phyloP scores from a whole-genome alignment of 2,113 vertebrate genomes.

The Clarias gariepinus region DNA sequence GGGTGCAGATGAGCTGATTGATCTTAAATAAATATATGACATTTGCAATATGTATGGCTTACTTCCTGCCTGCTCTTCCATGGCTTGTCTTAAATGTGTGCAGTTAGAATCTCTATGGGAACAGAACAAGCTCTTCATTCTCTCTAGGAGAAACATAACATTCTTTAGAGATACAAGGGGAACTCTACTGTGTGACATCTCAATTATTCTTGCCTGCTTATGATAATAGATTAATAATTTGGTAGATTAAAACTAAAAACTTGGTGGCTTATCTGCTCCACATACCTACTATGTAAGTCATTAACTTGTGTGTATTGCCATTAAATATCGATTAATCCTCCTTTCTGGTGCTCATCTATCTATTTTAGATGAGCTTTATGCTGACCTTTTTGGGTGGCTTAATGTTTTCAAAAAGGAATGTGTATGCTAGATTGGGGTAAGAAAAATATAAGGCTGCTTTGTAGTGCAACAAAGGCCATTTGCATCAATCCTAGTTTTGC shows the following conservation, averaged over 20 bases:
- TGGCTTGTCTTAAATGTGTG: constrained; percentile 40
- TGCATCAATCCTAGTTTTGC: constrained; percentile 17
- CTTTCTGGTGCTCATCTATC: constrained; percentile 41
- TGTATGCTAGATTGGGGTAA: constrained; percentile 37
- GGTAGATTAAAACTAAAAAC: constrained; percentile 49
- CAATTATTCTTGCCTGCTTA: constrained; percentile 55
- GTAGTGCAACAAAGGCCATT: constrained; percentile 30
- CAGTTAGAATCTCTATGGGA: constrained; percentile 46
- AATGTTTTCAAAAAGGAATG: constrained; percentile 53
- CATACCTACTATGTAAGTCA: constrained; percentile 23
- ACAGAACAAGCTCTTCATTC: constrained; percentile 34
- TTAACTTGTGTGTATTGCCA: constrained; percentile 39
- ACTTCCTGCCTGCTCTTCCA: constrained; percentile 52
- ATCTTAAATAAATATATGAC: constrained; percentile 70
- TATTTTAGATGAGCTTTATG: constrained; percentile 46
- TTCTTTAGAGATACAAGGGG: constrained; percentile 36
- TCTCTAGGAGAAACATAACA: constrained; percentile 38
- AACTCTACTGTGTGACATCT: constrained; percentile 40
- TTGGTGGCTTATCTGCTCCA: constrained; percentile 11
- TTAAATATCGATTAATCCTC: constrained; percentile 44
- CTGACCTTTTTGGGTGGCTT: constrained; percentile 44
- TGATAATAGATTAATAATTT: constrained; percentile 57
- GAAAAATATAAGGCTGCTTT: constrained; percentile 31
- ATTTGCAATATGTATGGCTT: constrained; percentile 61
- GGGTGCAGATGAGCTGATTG: constrained; percentile 70